A percentile compares a stretch with the other conserved stretches of the same genome.
These are phyloP conservation scores for Papilio helenus DNA, from an alignment of 1,140 invertebrate species.

Conservation along the genomic window DNA sequence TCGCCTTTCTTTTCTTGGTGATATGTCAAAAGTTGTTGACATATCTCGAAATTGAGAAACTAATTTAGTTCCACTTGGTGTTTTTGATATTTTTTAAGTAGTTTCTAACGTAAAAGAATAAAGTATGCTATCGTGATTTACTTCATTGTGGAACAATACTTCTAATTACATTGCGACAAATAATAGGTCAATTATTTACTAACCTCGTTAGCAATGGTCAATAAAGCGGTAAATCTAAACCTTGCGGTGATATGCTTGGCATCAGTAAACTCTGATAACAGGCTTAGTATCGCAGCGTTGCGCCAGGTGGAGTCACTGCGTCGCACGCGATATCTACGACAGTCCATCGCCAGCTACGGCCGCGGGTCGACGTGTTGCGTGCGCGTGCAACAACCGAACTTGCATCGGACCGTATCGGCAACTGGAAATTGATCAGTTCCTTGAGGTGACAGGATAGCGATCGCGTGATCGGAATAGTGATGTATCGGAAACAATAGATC, in stretches of 20 bases:
- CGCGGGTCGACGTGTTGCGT: background rate
- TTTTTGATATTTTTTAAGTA: background rate
- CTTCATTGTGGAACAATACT: background rate
- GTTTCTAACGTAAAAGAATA: background rate
- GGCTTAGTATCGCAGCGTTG: background rate
- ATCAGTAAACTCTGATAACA: slow-evolving; percentile 34
- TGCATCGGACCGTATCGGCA: slow-evolving; percentile 9
- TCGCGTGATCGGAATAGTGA: slow-evolving; percentile 57
- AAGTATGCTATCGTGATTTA: background rate
- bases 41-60: background rate
- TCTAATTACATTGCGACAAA: background rate
- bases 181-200: slow-evolving; percentile 11
- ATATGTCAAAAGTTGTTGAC: no score
- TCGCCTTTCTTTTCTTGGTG: background rate
- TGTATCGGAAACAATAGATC: slow-evolving; percentile 58
- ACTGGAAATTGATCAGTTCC: slow-evolving; percentile 26
- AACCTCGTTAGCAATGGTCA: slow-evolving; percentile 2
- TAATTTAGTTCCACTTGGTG: background rate
- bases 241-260: background rate
- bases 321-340: slow-evolving; percentile 24
- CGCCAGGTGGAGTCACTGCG: slow-evolving; percentile 30
- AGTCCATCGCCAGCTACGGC: slow-evolving; percentile 1
- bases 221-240: slow-evolving; percentile 22
- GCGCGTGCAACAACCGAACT: background rate
- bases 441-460: slow-evolving; percentile 1